Base-by-base conservation (phyloP, 2,113 vertebrate genomes). In the human region DNA sequence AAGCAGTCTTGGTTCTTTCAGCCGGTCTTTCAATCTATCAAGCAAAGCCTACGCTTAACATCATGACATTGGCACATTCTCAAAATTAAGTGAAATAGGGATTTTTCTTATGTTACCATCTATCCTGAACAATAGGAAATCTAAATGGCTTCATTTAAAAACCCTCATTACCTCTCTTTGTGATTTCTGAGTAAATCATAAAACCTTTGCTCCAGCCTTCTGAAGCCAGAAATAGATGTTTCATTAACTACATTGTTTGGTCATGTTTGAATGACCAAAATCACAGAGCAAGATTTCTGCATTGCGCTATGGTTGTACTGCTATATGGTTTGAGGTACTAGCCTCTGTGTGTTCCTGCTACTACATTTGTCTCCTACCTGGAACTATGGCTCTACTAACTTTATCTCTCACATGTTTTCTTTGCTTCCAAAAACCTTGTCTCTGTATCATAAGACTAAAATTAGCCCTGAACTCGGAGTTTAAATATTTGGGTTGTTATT, bases 181-280 rank as follows among this genome's bases (percentile, higher is more conserved):
- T 95, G 90, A 61, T 94, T 61, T 92, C 75, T 89, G 8, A 94
- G 90, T 87, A 89, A 90, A 40, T 72, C 48, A 90, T 35, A 72
- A 92, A 96, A 93, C 3, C 27, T 96, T 87, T 87, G 18, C 22
- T 78, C 50, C 20, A 23, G 52, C 8, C 4, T 85, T 23, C 18
- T 43, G 8, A 68, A 90, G 30, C 43, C 23, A 83, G 22, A 87
- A 90, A 76, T 45, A 38, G 22, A 59, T 23, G 14, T 32, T 83
- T 96, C 55, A 68, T 61, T 50, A 92, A 45, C 32, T 45, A 35
- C 8, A 52, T 87, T 80, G 43, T 87, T 78, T 94, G 35, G n/a
- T 61, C 48, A 35, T 78, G 55, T 66, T 68, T 96, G 35, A 89
- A 87, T 1, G 7, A 45, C 50, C 27, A 52, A 93, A 89, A 87